Evolutionary conservation across 2,113 vertebrate species (phyloP), one percentile per base, ranked within the genome.

Genomic region (Chaenocephalus aceratus): DNA sequence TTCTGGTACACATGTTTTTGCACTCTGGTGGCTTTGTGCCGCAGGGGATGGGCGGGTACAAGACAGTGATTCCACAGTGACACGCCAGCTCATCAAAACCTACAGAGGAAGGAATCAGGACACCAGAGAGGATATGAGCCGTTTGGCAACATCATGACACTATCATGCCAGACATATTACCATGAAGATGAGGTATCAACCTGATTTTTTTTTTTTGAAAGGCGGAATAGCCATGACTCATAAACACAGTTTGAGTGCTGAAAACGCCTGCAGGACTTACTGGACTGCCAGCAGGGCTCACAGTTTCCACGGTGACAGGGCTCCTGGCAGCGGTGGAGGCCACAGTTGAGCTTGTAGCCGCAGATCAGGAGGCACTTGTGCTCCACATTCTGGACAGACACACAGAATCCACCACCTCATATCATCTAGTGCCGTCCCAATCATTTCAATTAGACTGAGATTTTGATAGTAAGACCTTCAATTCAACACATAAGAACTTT

Each of bases 21-120:
- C 98, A 99, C 86, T 99, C 98, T 0, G 98, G 98, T 36, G 97
- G 97, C 68, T 96, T 96, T 21, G 98, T 99, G 80, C 97, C 98
- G 90, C 98, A 99, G 30, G 97, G 93, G 64, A 99, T 95, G 36
- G 98, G 98, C 1, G 98, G 98, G 79, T 96, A 99, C 91, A 99
- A 94, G 70, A 99, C 95, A 0, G 96, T 96, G 67, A 96, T 94
- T 0, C 97, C 98, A 88, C 98, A 99, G 61, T 97, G 96, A 92
- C 98, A 99, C 41, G 97, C 94, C 90, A 99, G 94, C 87, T 99
- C 98, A 1, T 99, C 98, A 90, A 99, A 99, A 94, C 98, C 98
- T 99, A 59, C 18, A 59, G 82, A n/a, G 74, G 1, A 45, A 23
- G 26, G 41, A 80, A 56, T 49, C 15, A 14, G n/a, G 67, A 63